Evolutionary conservation across 2,888 invertebrate genomes (phyloP), one percentile per base, ranked within the genome.

Genomic region (Xylophagus ater): DNA sequence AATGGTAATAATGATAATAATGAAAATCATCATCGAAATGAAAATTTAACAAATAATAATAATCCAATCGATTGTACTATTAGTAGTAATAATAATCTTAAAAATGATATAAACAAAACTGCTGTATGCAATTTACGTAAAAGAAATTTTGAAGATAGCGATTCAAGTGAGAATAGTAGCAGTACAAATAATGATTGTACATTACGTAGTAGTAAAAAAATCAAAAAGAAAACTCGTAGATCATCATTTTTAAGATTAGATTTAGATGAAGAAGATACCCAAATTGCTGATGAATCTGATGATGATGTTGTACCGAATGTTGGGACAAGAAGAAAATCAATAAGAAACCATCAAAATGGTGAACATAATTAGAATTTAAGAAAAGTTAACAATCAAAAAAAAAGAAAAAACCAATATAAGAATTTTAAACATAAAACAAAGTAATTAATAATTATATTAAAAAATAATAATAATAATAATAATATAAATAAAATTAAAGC

Each of bases 131-230:
- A 29, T 42, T 15, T 31, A 24, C 31, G 29, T 25, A 42, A 41
- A 49, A 55, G 65, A 12, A 58, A 56, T 41, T 65, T 56, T 40
- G 63, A n/a, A n/a, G n/a, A 65, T 37, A 48, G 51, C 55, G 42
- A 49, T 40, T 44, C 43, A 41, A 47, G 47, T 47, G 47, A 46
- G 18, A 41, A 43, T 32, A 47, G 48, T 37, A 47, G 49, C 40
- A 44, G 44, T 41, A 50, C 46, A 33, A 50, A 49, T 31, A 44
- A 42, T 15, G 25, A 29, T 25, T 40, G 42, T 29, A 45, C 42
- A 31, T 26, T 42, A 25, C 30, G 41, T 17, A 43, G 33, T 33
- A 40, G 45, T 30, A 47, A 45, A 21, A 51, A 49, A 38, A 44
- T 47, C 37, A 49, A 47, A 30, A 51, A 49, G 34, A 48, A 48